Percentiles rank a stretch among this genome's conserved stretches.
These are phyloP conservation scores for Pollenia labialis DNA, from an alignment of 2,888 invertebrate species.

Conservation along the genomic window DNA sequence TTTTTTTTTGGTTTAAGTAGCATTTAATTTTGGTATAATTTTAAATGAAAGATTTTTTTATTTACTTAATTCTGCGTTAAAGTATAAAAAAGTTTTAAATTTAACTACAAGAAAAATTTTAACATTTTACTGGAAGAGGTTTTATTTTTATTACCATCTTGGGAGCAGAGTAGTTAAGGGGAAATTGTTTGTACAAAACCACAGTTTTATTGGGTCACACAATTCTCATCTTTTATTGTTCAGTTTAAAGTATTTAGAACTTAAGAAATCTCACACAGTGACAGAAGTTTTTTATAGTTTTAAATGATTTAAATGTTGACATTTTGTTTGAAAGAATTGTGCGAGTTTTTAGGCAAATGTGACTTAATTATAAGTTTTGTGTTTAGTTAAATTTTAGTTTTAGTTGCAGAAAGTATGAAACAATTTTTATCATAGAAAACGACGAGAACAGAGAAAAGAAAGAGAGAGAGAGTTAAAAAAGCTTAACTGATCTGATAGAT, in stretches of 20 bases:
- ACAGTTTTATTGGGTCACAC: conserved; percentile 53
- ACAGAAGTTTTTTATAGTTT: background rate
- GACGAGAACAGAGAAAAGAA: no score
- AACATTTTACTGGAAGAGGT: conserved; percentile 1
- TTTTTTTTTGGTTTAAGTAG: background rate
- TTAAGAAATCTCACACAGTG: background rate
- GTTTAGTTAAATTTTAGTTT: background rate
- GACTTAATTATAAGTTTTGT: background rate
- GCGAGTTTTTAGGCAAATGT: background rate
- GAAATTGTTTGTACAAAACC: conserved; percentile 39
- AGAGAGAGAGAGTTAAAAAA: no score
- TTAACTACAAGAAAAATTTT: background rate
- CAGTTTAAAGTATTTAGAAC: conserved; percentile 11
- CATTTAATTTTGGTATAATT: conserved; percentile 5
- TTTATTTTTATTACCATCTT: conserved; percentile 11
- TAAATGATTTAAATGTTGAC: background rate
- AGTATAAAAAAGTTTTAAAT: conserved; percentile 33
- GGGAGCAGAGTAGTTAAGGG: background rate
- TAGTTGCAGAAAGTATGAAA: no score
- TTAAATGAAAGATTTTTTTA: background rate
- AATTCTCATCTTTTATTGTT: conserved; percentile 47
- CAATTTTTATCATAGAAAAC: no score
- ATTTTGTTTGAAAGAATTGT: conserved; percentile 13
- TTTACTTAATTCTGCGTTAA: conserved; percentile 31
- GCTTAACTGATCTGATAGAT: no score